These are phyloP conservation scores for Melanchra persicariae DNA, from an alignment of 2,888 invertebrate species.

Conservation along the genomic window DNA sequence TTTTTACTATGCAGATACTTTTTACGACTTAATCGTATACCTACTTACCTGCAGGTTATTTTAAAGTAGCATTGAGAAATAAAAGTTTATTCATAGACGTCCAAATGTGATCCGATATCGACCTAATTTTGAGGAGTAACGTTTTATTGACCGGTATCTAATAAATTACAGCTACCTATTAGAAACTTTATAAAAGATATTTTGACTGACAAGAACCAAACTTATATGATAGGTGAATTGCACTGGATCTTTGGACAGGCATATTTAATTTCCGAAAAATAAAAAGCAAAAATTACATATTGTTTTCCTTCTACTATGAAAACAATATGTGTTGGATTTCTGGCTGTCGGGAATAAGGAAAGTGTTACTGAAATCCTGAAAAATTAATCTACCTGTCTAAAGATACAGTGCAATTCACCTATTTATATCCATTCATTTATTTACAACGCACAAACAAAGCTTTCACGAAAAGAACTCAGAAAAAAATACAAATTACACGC, in stretches of 20 bases:
- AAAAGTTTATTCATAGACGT: conserved; percentile 59
- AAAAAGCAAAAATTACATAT: too few relatives aligned
- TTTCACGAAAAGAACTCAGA: conserved; percentile 39
- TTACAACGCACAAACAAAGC: conserved; percentile 40
- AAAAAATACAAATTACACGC: conserved; percentile 51
- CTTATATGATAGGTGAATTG: too few relatives aligned
- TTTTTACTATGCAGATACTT: conserved; percentile 39
- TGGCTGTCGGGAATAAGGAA: not conserved
- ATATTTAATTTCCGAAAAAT: too few relatives aligned
- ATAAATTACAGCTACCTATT: conserved; percentile 16
- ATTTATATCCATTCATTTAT: conserved; percentile 7
- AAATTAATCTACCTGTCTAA: not conserved
- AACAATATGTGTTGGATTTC: too few relatives aligned
- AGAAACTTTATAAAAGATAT: not conserved
- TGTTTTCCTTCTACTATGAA: too few relatives aligned
- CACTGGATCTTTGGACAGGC: too few relatives aligned
- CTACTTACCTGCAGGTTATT: conserved; percentile 1
- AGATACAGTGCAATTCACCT: not conserved
- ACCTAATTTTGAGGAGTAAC: conserved; percentile 42
- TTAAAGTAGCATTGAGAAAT: conserved; percentile 53
- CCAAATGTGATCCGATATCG: conserved; percentile 45
- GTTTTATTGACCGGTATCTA: conserved; percentile 34
- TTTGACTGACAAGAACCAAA: not conserved
- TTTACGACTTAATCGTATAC: too few relatives aligned
- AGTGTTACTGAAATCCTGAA: not conserved